Percentiles rank a stretch among this genome's conserved stretches.
phyloP scores from a whole-genome alignment of 2,888 invertebrate species.

The Chesias legatella region DNA sequence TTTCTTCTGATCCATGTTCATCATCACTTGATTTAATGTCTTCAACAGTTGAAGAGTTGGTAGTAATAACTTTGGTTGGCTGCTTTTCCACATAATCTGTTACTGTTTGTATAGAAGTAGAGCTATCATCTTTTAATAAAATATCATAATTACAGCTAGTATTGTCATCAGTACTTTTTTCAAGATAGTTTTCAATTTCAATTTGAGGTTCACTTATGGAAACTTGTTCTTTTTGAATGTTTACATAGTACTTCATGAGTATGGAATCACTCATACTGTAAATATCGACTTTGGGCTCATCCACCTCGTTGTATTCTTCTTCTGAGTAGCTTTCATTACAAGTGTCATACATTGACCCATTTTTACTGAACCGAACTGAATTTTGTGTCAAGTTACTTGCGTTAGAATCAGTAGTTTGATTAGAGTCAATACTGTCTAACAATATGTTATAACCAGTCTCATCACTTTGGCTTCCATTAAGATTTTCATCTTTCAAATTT shows the following conservation, averaged over 20 bases:
- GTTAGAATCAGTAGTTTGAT: constrained; percentile 5
- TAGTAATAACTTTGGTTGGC: constrained; percentile 25
- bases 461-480: constrained; percentile 5
- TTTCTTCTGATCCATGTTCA: constrained; percentile 11
- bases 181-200: constrained; percentile 9
- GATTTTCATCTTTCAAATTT: constrained; percentile 1
- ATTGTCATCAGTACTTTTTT: constrained; percentile 18
- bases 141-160: constrained; percentile 32
- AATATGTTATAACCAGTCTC: neutral
- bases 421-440: constrained; percentile 8
- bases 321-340: constrained; percentile 34
- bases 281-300: constrained; percentile 45
- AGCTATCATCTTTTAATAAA: constrained; percentile 19
- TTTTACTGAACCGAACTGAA: too few species aligned
- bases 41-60: constrained; percentile 25
- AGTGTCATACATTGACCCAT: constrained; percentile 58
- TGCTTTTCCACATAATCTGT: constrained; percentile 20
- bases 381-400: constrained; percentile 17
- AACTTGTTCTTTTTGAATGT: constrained; percentile 23
- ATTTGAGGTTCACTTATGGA: constrained; percentile 6
- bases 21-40: constrained; percentile 30
- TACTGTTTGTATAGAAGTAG: constrained; percentile 19
- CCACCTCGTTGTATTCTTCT: constrained; percentile 11
- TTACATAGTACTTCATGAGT: constrained; percentile 46
- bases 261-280: constrained; percentile 50